Percentiles rank a stretch among this genome's conserved stretches.
Evolutionary conservation across 2,113 vertebrate genomes (phyloP).

Genomic region (Benitochromis conjunctus): DNA sequence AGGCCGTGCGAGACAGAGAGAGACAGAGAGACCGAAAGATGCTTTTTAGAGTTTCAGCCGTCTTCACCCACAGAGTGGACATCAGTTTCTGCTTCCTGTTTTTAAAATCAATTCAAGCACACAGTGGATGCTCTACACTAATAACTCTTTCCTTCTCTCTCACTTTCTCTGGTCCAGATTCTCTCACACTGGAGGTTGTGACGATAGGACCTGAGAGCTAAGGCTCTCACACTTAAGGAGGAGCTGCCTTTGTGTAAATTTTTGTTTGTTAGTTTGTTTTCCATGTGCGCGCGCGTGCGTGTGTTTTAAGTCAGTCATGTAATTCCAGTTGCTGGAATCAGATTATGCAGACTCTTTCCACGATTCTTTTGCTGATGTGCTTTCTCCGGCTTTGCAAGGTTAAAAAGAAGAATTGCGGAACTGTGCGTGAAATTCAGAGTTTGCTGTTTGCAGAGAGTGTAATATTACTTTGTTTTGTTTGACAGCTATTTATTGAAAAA

Average conservation of each 20-base stretch:
- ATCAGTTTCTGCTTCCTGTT: slow-evolving; percentile 6
- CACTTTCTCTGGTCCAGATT: neutral
- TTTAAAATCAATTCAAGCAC: slow-evolving; percentile 16
- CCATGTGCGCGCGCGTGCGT: neutral
- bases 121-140: slow-evolving; percentile 3
- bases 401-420: slow-evolving; percentile 42
- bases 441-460: slow-evolving; percentile 62
- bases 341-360: slow-evolving; percentile 69
- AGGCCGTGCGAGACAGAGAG: slow-evolving; percentile 15
- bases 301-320: slow-evolving; percentile 19
- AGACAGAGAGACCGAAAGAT: slow-evolving; percentile 29
- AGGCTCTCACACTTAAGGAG: slow-evolving; percentile 35
- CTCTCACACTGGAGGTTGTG: slow-evolving; percentile 29
- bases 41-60: neutral
- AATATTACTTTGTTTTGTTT: slow-evolving; percentile 48
- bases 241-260: slow-evolving; percentile 45
- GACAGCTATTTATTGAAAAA: slow-evolving; percentile 60
- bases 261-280: neutral
- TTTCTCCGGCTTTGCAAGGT: slow-evolving; percentile 33
- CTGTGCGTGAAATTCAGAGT: slow-evolving; percentile 54
- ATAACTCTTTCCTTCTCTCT: slow-evolving; percentile 38
- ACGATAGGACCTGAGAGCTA: slow-evolving; percentile 41
- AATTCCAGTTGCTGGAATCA: slow-evolving; percentile 42
- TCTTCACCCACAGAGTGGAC: neutral
- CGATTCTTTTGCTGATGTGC: slow-evolving; percentile 19